Evolutionary conservation across 2,888 invertebrate species (phyloP).

Genomic region (Leptopilina syphax): DNA sequence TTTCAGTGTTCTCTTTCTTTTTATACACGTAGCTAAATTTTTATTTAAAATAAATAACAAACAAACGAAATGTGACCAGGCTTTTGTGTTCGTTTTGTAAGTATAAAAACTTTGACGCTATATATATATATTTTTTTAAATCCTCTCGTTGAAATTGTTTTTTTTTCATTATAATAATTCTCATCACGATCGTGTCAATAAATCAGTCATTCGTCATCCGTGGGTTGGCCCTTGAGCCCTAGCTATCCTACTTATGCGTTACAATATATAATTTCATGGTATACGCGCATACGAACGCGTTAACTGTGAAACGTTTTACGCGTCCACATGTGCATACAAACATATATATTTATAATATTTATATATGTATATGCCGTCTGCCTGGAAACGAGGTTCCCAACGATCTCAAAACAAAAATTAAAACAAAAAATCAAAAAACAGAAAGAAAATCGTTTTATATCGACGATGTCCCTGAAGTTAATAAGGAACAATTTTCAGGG

Average conservation of each 20-base stretch:
- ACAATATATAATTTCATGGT: slow-evolving; percentile 63
- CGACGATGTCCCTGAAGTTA: slow-evolving; percentile 53
- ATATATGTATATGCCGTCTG: slow-evolving; percentile 61
- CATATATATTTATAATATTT: slow-evolving; percentile 62
- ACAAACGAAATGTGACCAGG: slow-evolving; percentile 69
- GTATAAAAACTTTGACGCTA: slow-evolving; percentile 69
- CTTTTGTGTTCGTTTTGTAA: slow-evolving; percentile 66
- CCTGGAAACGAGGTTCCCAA: slow-evolving; percentile 61
- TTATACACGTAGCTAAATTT: slow-evolving; percentile 41
- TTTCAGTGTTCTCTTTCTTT: slow-evolving; percentile 35
- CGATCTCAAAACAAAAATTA: slow-evolving; percentile 44
- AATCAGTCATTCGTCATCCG: slow-evolving; percentile 64
- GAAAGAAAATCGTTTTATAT: slow-evolving; percentile 39
- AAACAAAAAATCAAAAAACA: too few species aligned
- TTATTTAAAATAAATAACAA: slow-evolving; percentile 48
- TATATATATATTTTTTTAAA: slow-evolving; percentile 50
- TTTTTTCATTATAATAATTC: slow-evolving; percentile 50
- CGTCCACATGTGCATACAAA: slow-evolving; percentile 44
- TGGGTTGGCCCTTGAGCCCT: slow-evolving; percentile 68
- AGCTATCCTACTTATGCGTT: slow-evolving; percentile 72
- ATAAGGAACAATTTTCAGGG: slow-evolving; percentile 50
- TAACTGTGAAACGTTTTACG: neutral
- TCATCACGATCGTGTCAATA: slow-evolving; percentile 57
- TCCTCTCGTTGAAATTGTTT: slow-evolving; percentile 51
- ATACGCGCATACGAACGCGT: slow-evolving; percentile 28